A percentile compares a stretch with the other conserved stretches of the same genome.
phyloP scores from a whole-genome alignment of 2,888 invertebrate species.

The Calameuta filiformis region DNA sequence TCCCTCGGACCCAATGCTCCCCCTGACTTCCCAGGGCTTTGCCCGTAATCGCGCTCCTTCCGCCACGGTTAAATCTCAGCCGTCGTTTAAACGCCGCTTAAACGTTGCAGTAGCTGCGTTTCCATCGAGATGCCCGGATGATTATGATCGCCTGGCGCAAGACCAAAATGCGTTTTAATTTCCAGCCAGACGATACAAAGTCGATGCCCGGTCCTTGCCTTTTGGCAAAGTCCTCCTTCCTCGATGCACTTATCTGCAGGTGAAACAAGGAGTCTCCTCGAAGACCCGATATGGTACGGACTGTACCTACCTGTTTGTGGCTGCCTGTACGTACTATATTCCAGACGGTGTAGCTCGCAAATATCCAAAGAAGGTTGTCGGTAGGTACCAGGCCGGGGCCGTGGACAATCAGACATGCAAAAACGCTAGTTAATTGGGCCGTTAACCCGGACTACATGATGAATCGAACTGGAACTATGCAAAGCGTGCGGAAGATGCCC shows the following conservation, averaged over 20 bases:
- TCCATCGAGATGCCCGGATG: constrained; percentile 12
- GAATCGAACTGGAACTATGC: constrained; percentile 44
- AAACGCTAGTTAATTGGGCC: constrained; percentile 53
- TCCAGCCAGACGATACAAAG: constrained; percentile 14
- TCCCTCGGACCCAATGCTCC: background rate
- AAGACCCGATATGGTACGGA: background rate
- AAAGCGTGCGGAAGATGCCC: constrained; percentile 26
- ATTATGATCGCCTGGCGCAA: constrained; percentile 43
- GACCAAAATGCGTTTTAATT: constrained; percentile 48
- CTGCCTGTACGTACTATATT: background rate
- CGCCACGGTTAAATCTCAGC: background rate
- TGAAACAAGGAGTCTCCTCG: background rate
- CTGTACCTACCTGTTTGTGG: background rate
- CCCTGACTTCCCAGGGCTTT: background rate
- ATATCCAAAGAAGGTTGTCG: constrained; percentile 22
- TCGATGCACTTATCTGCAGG: background rate
- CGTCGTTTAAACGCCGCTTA: background rate
- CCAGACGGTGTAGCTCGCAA: background rate
- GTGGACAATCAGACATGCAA: constrained; percentile 58
- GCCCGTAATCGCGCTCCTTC: background rate
- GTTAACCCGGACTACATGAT: constrained; percentile 50
- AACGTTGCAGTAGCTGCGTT: background rate
- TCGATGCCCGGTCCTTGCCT: background rate
- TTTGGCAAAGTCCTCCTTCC: background rate
- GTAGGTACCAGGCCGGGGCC: background rate